Evolutionary conservation across 2,797 vertebrate genomes (phyloP).

Genomic region (Phoeniculus purpureus): DNA sequence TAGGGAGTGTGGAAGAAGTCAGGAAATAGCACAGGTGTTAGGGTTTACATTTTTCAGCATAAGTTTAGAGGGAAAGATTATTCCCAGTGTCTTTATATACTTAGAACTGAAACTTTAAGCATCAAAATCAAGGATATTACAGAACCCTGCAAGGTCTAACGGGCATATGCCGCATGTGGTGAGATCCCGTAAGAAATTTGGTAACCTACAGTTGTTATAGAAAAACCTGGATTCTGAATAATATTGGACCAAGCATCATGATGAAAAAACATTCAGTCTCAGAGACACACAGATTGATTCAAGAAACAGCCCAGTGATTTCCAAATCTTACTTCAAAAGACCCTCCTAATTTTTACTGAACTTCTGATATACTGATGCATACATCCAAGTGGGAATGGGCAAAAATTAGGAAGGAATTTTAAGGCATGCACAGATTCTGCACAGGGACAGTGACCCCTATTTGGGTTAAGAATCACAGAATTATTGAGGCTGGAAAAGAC

Average conservation of each 20-base stretch:
- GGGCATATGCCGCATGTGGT: background rate
- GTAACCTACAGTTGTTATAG: background rate
- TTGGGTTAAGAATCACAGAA: background rate
- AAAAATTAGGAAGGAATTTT: background rate
- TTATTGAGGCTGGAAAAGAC: too few species aligned
- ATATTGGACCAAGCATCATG: background rate
- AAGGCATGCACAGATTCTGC: background rate
- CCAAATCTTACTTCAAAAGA: background rate
- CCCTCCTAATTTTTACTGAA: background rate
- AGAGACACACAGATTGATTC: background rate
- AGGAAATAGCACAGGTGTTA: background rate
- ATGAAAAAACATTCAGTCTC: background rate
- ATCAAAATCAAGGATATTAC: background rate
- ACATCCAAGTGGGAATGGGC: background rate
- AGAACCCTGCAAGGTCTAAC: background rate
- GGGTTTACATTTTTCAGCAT: background rate
- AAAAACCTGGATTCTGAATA: background rate
- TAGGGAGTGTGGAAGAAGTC: background rate
- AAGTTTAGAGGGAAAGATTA: background rate
- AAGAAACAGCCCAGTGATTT: background rate
- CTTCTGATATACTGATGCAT: background rate
- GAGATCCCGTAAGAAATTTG: background rate
- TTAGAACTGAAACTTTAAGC: background rate
- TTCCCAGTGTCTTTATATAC: background rate
- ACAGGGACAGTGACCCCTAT: rapidly evolving